Percentiles rank a stretch among this genome's conserved stretches.
Conservation (phyloP, 1,140 invertebrate genomes). For the Papilio glaucus region DNA sequence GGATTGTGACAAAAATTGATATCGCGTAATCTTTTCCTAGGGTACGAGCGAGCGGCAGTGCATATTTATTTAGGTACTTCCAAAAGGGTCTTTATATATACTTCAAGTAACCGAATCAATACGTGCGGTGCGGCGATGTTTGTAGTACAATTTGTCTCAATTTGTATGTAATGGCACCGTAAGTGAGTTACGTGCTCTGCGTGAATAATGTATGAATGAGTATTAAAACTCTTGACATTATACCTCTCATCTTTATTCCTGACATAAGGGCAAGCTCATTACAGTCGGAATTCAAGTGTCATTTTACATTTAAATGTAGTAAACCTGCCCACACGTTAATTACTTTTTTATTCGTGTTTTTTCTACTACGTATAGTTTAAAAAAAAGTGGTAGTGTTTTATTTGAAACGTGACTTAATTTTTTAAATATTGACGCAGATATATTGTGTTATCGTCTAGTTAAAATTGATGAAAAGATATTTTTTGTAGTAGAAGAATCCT, state of each 20-base stretch:
- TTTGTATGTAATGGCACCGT: slow-evolving; percentile 10
- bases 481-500: too few species aligned
- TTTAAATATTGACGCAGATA: too few species aligned
- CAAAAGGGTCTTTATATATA: too few species aligned
- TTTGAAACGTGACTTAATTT: too few species aligned
- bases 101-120: neutral
- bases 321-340: neutral
- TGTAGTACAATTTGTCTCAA: slow-evolving; percentile 2
- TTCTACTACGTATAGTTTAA: too few species aligned
- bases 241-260: slow-evolving; percentile 5
- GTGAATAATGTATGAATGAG: neutral
- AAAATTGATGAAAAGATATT: too few species aligned
- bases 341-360: neutral
- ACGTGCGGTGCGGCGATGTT: neutral
- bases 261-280: neutral
- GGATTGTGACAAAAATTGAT: too few species aligned
- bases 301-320: neutral
- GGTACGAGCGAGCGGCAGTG: too few species aligned
- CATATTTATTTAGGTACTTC: too few species aligned
- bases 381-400: too few species aligned
- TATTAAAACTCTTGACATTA: slow-evolving; percentile 11
- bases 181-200: slow-evolving; percentile 10
- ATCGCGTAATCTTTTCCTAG: too few species aligned
- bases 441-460: too few species aligned
- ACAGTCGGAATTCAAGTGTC: neutral